These are phyloP conservation scores for Cotesia glomerata DNA, from an alignment of 1,140 invertebrate species.

Conservation along the genomic window DNA sequence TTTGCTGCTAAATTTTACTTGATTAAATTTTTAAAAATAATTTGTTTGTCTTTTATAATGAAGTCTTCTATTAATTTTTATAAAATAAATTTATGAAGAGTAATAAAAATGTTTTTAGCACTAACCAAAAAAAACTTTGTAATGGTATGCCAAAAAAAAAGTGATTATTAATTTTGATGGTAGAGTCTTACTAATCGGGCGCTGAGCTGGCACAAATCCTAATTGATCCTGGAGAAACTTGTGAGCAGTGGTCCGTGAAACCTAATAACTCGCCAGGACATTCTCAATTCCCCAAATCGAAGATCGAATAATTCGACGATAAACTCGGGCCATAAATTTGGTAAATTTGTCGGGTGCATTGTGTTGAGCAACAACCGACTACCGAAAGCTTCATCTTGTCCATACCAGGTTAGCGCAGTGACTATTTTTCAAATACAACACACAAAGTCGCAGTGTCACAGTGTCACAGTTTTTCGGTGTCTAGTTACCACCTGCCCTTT, in stretches of 20 bases:
- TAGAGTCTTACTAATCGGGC: slow-evolving; percentile 1
- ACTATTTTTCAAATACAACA: slow-evolving; percentile 6
- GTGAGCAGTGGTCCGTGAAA: neutral
- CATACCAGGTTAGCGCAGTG: neutral
- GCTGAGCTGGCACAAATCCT: slow-evolving; percentile 26
- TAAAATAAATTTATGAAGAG: too few species aligned
- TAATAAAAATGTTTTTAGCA: too few species aligned
- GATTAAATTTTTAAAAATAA: too few species aligned
- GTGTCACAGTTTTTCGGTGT: neutral
- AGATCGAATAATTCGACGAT: neutral
- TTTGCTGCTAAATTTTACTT: too few species aligned
- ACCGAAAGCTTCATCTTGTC: neutral
- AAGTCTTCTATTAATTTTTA: too few species aligned
- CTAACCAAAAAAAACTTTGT: too few species aligned
- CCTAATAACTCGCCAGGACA: slow-evolving; percentile 17
- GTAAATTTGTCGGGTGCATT: slow-evolving; percentile 50
- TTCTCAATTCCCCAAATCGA: neutral
- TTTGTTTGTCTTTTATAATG: too few species aligned
- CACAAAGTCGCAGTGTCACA: neutral
- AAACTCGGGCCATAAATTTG: slow-evolving; percentile 31
- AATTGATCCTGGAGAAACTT: slow-evolving; percentile 19
- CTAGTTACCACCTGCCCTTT: slow-evolving; percentile 21
- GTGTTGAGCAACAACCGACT: slow-evolving; percentile 3
- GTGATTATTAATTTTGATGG: neutral
- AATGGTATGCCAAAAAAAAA: too few species aligned